phyloP scores from a whole-genome alignment of 2,888 invertebrate genomes.

The Leucophenga maculata region DNA sequence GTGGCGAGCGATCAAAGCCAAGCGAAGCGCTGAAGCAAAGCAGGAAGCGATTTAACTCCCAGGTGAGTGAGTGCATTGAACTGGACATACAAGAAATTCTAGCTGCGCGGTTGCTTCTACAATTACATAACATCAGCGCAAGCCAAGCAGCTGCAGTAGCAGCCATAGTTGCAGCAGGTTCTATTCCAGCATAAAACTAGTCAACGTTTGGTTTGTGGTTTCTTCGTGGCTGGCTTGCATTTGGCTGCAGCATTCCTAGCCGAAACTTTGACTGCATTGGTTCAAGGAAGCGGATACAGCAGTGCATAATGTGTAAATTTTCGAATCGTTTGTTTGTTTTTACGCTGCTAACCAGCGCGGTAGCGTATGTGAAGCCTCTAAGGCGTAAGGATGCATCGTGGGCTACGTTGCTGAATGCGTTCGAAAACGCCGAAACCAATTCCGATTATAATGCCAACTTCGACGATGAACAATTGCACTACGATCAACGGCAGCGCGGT shows the following conservation, averaged over 20 bases:
- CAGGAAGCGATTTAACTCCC: neutral
- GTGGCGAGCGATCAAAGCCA: neutral
- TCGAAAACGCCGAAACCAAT: neutral
- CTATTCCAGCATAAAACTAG: neutral
- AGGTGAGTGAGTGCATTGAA: slow-evolving; percentile 11
- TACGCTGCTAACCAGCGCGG: slow-evolving; percentile 43
- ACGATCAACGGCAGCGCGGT: slow-evolving; percentile 86
- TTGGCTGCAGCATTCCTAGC: slow-evolving; percentile 1
- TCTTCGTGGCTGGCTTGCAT: slow-evolving; percentile 7
- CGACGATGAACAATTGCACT: slow-evolving; percentile 72
- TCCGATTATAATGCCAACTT: slow-evolving; percentile 47
- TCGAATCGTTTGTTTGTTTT: slow-evolving; percentile 68
- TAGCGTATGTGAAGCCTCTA: slow-evolving; percentile 5
- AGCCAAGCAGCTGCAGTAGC: neutral
- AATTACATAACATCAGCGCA: slow-evolving; percentile 3
- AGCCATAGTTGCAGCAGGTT: neutral
- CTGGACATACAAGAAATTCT: slow-evolving; percentile 18
- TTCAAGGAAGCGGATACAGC: slow-evolving; percentile 34
- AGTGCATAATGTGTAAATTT: slow-evolving; percentile 68
- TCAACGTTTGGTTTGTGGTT: neutral
- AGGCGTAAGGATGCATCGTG: neutral
- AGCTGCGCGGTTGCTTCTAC: neutral
- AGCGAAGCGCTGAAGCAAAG: neutral
- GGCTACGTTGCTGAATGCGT: neutral
- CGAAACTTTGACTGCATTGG: slow-evolving; percentile 50